phyloP scores from a whole-genome alignment of 2,113 vertebrate genomes.

The Chloebia gouldiae region DNA sequence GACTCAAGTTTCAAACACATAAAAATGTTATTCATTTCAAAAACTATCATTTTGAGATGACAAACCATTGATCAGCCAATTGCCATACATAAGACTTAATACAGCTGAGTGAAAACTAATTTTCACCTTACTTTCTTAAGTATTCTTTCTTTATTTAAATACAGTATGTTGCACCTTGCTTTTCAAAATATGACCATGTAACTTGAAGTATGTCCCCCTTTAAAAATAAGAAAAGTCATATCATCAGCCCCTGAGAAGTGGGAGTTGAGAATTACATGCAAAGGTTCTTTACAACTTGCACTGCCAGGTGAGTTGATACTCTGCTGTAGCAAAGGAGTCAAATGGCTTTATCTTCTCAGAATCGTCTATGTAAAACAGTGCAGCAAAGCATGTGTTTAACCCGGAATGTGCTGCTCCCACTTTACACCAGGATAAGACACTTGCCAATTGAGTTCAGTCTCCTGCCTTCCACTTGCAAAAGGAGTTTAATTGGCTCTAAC shows the following conservation, averaged over 20 bases:
- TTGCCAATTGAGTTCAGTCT: conserved; percentile 17
- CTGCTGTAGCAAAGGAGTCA: not conserved
- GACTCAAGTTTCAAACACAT: not conserved
- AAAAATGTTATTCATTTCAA: not conserved
- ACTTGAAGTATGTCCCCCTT: not conserved
- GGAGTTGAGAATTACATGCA: not conserved
- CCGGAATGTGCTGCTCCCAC: not conserved
- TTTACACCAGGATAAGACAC: not conserved
- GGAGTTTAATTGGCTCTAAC: not conserved
- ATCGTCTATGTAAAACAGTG: not conserved
- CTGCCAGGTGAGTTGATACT: not conserved
- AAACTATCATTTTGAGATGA: not conserved
- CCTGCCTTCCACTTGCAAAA: not conserved
- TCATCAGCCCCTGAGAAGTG: not conserved
- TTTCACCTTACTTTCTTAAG: not conserved
- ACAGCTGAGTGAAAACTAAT: not conserved
- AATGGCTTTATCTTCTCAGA: not conserved
- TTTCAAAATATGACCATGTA: not conserved
- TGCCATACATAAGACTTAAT: not conserved
- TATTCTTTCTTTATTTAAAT: not conserved
- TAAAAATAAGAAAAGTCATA: not conserved
- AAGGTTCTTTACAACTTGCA: not conserved
- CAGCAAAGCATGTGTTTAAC: not conserved
- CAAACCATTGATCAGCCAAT: not conserved
- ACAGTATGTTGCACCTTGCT: not conserved